Evolutionary conservation across 2,113 vertebrate genomes (phyloP).

Genomic region (Hydrochoerus hydrochaeris): DNA sequence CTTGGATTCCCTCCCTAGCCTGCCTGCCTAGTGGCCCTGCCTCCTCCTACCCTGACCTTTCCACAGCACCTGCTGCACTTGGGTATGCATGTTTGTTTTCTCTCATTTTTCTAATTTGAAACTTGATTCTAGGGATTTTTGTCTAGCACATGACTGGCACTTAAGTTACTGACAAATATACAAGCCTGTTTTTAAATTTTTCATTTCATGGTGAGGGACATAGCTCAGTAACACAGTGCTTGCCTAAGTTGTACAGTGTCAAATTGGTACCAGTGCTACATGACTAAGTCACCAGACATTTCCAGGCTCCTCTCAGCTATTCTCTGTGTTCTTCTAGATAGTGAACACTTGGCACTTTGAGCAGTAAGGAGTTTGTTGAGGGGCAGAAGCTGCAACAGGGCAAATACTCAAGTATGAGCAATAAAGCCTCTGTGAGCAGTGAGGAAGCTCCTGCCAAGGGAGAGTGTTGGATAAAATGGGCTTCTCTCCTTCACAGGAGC

Average conservation of each 20-base stretch:
- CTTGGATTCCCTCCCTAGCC: neutral
- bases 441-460: neutral
- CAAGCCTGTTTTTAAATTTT: neutral
- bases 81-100: neutral
- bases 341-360: neutral
- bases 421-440: neutral
- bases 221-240: neutral
- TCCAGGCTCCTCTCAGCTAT: neutral
- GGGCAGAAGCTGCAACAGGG: neutral
- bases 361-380: too few species aligned
- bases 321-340: neutral
- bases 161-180: neutral
- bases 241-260: neutral
- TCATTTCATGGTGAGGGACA: neutral
- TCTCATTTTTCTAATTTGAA: neutral
- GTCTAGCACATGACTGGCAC: neutral
- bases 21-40: neutral
- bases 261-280: accelerated
- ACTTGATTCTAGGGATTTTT: neutral
- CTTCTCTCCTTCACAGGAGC: neutral
- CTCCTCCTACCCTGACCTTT: neutral
- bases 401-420: neutral
- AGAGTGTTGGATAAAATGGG: neutral
- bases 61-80: neutral
- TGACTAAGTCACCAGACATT: neutral